Conservation (phyloP, 2,888 invertebrate genomes). For the Tachystola acroxantha region DNA sequence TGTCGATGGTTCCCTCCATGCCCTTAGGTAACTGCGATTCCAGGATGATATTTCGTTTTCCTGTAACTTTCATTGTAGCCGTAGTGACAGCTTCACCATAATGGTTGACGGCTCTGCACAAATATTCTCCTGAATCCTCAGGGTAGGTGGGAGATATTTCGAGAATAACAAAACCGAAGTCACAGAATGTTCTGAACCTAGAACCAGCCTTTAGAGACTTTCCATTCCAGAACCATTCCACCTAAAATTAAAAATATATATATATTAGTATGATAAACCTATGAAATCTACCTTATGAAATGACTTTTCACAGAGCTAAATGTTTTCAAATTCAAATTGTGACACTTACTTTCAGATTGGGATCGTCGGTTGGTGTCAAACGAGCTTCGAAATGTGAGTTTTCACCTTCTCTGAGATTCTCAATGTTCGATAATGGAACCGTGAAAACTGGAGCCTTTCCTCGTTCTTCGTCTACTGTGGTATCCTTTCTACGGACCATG, state of each 20-base stretch:
- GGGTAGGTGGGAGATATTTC: conserved; percentile 98
- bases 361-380: conserved; percentile 93
- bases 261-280: no score
- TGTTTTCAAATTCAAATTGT: no score
- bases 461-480: conserved; percentile 84
- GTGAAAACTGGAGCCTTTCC: conserved; percentile 95
- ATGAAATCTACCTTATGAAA: no score
- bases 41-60: conserved; percentile 93
- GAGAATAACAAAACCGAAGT: conserved; percentile 97
- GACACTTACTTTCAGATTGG: conserved; percentile 85
- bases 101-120: conserved; percentile 92
- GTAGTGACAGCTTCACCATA: conserved; percentile 95
- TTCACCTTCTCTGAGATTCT: conserved; percentile 93
- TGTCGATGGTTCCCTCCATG: conserved; percentile 95
- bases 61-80: conserved; percentile 92
- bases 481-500: conserved; percentile 86
- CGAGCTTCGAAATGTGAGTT: conserved; percentile 94
- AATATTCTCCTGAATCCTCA: conserved; percentile 95
- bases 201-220: conserved; percentile 93
- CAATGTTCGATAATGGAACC: conserved; percentile 91
- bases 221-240: conserved; percentile 97
- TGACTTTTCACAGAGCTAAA: no score
- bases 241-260: conserved; percentile 51
- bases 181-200: conserved; percentile 96
- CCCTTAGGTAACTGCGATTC: conserved; percentile 95